phyloP scores from a whole-genome alignment of 1,140 invertebrate species.

The Bombus sylvicola region DNA sequence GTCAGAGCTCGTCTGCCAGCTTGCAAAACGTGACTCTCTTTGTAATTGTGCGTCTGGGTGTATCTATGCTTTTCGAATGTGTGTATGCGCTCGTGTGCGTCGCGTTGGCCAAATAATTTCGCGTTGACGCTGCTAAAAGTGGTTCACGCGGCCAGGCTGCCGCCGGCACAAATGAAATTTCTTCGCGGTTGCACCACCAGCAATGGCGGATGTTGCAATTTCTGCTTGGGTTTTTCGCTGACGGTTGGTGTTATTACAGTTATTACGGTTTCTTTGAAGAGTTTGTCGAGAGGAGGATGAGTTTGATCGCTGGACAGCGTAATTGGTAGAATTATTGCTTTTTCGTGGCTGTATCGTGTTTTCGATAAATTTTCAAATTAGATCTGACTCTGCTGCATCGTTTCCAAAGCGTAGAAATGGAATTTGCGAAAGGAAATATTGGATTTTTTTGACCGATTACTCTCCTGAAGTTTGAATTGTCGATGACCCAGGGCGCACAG shows the following conservation, averaged over 20 bases:
- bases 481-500: not conserved
- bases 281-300: not conserved
- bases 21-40: conserved; percentile 18
- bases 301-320: not conserved
- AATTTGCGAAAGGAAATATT: not conserved
- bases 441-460: not conserved
- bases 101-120: conserved; percentile 13
- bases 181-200: conserved; percentile 8
- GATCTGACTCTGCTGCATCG: not conserved
- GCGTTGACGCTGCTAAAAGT: conserved; percentile 7
- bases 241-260: conserved; percentile 1
- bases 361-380: not conserved
- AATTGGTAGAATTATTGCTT: not conserved
- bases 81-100: not conserved
- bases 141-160: conserved; percentile 5
- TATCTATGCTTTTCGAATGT: no score
- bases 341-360: no score
- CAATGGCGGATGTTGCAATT: conserved; percentile 13
- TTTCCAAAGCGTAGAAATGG: not conserved
- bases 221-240: not conserved
- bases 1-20: conserved; percentile 7
- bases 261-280: conserved; percentile 19
- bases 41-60: not conserved
- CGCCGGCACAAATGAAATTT: conserved; percentile 21
- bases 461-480: not conserved